Base-by-base conservation (phyloP, 1,140 invertebrate genomes). In the Triops cancriformis region DNA sequence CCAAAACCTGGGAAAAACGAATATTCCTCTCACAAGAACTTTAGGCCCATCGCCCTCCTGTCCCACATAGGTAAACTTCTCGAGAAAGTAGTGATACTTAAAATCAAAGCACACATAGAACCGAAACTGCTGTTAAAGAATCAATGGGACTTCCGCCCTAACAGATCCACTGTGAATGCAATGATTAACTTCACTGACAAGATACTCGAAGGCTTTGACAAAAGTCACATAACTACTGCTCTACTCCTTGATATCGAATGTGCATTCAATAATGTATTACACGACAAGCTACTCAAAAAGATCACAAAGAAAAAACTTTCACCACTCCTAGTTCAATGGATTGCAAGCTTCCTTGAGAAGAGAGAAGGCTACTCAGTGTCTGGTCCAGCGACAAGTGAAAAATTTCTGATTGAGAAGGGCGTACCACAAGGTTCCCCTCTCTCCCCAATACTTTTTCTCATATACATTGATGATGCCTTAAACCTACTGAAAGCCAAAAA, bases 91-190 rank as follows among this genome's bases (percentile, higher is more conserved):
- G 28, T 75, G n/a, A 26, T 27, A 12, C 1, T 4, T 11, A 31
- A 42, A n/a, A 75, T 75, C 31, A 75, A 23, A 10, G 1, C 1
- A 18, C 74, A 75, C 74, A n/a, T 75, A 31, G 74, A 75, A 31
- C n/a, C 23, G 28, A 75, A 75, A 18, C 42, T 75, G 31, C 74
- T 75, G n/a, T 75, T 27, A 10, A 10, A 0, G 42, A 26, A 31
- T 27, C 74, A 75, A 42, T 75, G 28, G 28, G 74, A 27, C 28
- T 75, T 75, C n/a, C 74, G 74, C 23, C 74, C n/a, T 2, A 75
- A 75, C n/a, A 75, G 42, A 2, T 75, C 1, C 12, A 75, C 74
- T 11, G 1, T 37, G 4, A 42, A 1, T 5, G 74, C 74, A 7
- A 42, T 42, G n/a, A 37, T 42, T 6, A 26, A 75, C 26, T 37